Evolutionary conservation across 2,888 invertebrate species (phyloP).

Genomic region (Agrotis clavis): DNA sequence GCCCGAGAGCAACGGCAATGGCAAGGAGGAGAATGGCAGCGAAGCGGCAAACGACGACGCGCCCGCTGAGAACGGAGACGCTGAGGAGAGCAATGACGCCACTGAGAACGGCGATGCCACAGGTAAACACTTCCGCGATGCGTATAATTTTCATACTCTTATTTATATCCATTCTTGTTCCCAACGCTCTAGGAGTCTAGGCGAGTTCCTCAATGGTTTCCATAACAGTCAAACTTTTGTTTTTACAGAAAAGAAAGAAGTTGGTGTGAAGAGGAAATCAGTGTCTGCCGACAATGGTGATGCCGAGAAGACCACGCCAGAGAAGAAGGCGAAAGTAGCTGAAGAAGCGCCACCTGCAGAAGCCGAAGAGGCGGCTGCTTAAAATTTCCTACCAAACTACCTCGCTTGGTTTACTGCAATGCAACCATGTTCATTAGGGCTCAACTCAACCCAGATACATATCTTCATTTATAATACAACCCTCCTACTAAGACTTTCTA

Average conservation of each 20-base stretch:
- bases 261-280: constrained; percentile 94
- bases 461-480: constrained; percentile 72
- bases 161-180: background rate
- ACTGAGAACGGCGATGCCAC: constrained; percentile 87
- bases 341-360: constrained; percentile 91
- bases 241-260: constrained; percentile 87
- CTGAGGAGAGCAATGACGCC: constrained; percentile 88
- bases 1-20: constrained; percentile 83
- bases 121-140: constrained; percentile 71
- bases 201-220: background rate
- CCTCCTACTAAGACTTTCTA: constrained; percentile 62
- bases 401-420: constrained; percentile 89
- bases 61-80: constrained; percentile 85
- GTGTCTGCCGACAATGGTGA: constrained; percentile 90
- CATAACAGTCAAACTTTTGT: constrained; percentile 22
- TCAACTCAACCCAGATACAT: constrained; percentile 83
- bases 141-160: background rate
- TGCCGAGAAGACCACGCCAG: constrained; percentile 92
- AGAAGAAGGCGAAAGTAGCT: constrained; percentile 94
- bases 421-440: constrained; percentile 87
- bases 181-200: no score
- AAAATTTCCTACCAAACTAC: constrained; percentile 74
- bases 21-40: constrained; percentile 85
- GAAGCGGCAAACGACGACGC: constrained; percentile 82
- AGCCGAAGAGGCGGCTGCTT: constrained; percentile 91